Conservation (phyloP, 2,888 invertebrate genomes). For the Euplexia lucipara region DNA sequence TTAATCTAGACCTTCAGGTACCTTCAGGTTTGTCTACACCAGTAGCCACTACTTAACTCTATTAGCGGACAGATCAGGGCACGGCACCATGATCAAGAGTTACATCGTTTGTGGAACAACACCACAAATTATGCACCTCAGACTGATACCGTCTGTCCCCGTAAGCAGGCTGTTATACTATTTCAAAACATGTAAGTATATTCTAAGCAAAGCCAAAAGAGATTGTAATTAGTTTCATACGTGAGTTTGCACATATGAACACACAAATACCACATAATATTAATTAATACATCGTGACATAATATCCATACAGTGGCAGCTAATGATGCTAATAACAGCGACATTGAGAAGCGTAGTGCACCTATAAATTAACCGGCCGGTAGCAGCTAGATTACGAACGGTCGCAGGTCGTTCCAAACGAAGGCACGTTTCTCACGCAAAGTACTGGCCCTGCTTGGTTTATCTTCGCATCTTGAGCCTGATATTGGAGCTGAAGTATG, state of each 20-base stretch:
- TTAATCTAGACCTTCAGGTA: too few relatives aligned
- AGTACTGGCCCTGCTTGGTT: slow-evolving; percentile 40
- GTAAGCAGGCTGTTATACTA: too few relatives aligned
- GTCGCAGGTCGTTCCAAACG: slow-evolving; percentile 45
- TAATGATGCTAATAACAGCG: slow-evolving; percentile 44
- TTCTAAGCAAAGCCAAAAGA: background rate
- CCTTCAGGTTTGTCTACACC: too few relatives aligned
- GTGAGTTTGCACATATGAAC: background rate
- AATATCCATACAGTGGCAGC: slow-evolving; percentile 22
- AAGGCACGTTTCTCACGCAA: slow-evolving; percentile 51
- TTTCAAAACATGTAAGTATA: too few relatives aligned
- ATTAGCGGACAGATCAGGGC: too few relatives aligned
- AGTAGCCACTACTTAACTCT: too few relatives aligned
- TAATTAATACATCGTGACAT: slow-evolving; percentile 32
- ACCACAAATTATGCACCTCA: too few relatives aligned
- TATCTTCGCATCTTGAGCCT: slow-evolving; percentile 49
- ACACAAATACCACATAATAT: background rate
- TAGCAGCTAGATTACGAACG: slow-evolving; percentile 40
- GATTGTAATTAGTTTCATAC: background rate
- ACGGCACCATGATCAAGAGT: too few relatives aligned
- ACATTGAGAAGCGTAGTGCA: slow-evolving; percentile 44
- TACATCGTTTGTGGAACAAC: too few relatives aligned
- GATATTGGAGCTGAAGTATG: slow-evolving; percentile 48
- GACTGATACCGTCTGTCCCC: too few relatives aligned
- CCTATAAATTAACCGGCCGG: slow-evolving; percentile 46